phyloP scores from a whole-genome alignment of 1,140 invertebrate genomes.

The Adoxophyes honmai region DNA sequence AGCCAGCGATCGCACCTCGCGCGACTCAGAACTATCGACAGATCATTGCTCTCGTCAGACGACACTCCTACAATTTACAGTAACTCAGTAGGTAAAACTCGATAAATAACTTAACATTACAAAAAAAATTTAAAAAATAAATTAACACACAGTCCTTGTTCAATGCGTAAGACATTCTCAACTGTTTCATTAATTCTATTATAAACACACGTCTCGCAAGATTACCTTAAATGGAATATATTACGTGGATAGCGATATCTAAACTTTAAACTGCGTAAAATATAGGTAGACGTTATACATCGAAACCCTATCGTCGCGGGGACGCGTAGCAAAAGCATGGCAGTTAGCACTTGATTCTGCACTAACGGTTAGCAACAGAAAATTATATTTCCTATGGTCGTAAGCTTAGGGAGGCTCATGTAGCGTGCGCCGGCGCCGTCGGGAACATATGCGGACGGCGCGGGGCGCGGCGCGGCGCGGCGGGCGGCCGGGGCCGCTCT shows the following conservation, averaged over 20 bases:
- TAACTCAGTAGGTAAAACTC: conserved; percentile 46
- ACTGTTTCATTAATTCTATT: conserved; percentile 57
- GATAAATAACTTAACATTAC: conserved; percentile 73
- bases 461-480: conserved; percentile 23
- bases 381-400: conserved; percentile 57
- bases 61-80: conserved; percentile 42
- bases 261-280: conserved; percentile 45
- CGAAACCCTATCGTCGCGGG: conserved; percentile 57
- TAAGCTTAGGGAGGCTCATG: conserved; percentile 39
- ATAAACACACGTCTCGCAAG: conserved; percentile 64
- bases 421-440: conserved; percentile 24
- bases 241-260: conserved; percentile 58
- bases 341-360: conserved; percentile 70
- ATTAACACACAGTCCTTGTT: conserved; percentile 71
- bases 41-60: conserved; percentile 50
- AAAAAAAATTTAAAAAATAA: conserved; percentile 67
- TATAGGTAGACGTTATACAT: conserved; percentile 38
- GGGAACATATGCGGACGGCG: conserved; percentile 26
- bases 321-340: conserved; percentile 69
- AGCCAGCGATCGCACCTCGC: conserved; percentile 47
- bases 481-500: conserved; percentile 28
- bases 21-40: conserved; percentile 38
- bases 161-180: conserved; percentile 64
- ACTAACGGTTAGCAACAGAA: conserved; percentile 70
- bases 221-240: conserved; percentile 69